Conservation (phyloP, 2,888 invertebrate genomes). For the Dolichomitus sp. region DNA sequence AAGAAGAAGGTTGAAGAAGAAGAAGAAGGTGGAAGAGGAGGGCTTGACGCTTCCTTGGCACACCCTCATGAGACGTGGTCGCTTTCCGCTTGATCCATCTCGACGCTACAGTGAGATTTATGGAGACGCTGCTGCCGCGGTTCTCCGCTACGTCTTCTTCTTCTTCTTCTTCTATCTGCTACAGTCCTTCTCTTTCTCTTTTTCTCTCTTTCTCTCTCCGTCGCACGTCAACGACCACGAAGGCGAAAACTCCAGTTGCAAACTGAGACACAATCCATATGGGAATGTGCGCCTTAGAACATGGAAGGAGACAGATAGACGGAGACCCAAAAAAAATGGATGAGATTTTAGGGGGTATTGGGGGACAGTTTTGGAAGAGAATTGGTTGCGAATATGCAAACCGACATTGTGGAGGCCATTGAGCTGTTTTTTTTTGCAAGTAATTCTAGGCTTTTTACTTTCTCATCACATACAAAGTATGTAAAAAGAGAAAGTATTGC, state of each 20-base stretch:
- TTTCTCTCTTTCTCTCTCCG: constrained; percentile 6
- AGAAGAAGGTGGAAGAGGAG: constrained; percentile 47
- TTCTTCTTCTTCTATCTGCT: constrained; percentile 32
- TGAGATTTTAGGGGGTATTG: background rate
- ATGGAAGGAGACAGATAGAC: constrained; percentile 41
- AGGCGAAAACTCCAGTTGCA: constrained; percentile 29
- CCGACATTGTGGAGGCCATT: constrained; percentile 69
- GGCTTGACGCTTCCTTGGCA: constrained; percentile 70
- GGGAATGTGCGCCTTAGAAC: constrained; percentile 46
- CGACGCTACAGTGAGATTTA: constrained; percentile 85
- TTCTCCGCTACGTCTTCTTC: constrained; percentile 59
- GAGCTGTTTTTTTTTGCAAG: constrained; percentile 46
- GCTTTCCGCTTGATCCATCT: constrained; percentile 84
- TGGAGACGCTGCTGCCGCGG: constrained; percentile 79
- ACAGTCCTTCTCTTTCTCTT: constrained; percentile 4
- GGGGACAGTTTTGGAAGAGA: constrained; percentile 15
- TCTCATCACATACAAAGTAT: no score
- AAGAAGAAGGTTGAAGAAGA: constrained; percentile 39
- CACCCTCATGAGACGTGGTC: constrained; percentile 80
- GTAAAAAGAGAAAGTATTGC: no score
- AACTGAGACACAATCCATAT: constrained; percentile 44
- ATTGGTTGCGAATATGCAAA: background rate
- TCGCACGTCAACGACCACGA: constrained; percentile 19
- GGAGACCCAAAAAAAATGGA: constrained; percentile 22
- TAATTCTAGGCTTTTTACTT: no score